phyloP scores from a whole-genome alignment of 2,113 vertebrate genomes.

The Hippoglossus stenolepis region DNA sequence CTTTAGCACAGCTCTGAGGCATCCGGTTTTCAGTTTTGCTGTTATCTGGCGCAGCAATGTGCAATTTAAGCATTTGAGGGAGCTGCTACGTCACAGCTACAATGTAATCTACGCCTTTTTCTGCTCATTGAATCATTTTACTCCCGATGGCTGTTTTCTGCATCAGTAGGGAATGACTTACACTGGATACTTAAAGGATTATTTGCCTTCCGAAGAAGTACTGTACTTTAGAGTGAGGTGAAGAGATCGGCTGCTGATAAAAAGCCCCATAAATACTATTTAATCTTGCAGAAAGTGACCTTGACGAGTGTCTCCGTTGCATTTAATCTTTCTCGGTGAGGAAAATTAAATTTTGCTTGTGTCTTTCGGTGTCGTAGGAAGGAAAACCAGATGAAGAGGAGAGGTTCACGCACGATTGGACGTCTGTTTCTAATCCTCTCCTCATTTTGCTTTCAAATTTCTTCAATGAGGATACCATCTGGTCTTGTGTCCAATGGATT shows the following conservation, averaged over 20 bases:
- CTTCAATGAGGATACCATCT: slow-evolving; percentile 79
- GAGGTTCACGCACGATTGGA: slow-evolving; percentile 12
- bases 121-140: slow-evolving; percentile 38
- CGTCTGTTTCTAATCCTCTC: slow-evolving; percentile 39
- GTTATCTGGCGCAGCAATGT: slow-evolving; percentile 47
- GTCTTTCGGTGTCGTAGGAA: slow-evolving; percentile 12
- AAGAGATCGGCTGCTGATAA: slow-evolving; percentile 16
- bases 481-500: slow-evolving; percentile 48
- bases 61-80: slow-evolving; percentile 38
- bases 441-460: slow-evolving; percentile 62
- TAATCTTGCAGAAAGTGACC: slow-evolving; percentile 31
- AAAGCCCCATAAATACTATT: slow-evolving; percentile 19
- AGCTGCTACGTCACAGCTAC: slow-evolving; percentile 37
- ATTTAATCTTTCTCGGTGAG: slow-evolving; percentile 18
- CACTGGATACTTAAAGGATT: slow-evolving; percentile 3
- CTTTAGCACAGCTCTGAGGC: slow-evolving; percentile 52
- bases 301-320: slow-evolving; percentile 11
- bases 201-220: slow-evolving; percentile 5
- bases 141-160: slow-evolving; percentile 46
- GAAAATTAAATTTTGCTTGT: slow-evolving; percentile 2
- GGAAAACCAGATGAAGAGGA: slow-evolving; percentile 26
- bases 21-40: slow-evolving; percentile 36
- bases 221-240: slow-evolving; percentile 14
- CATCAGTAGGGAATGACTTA: slow-evolving; percentile 1
- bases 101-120: slow-evolving; percentile 28